Base-by-base conservation (phyloP, 2,888 invertebrate genomes). In the Xestia sexstrigata region DNA sequence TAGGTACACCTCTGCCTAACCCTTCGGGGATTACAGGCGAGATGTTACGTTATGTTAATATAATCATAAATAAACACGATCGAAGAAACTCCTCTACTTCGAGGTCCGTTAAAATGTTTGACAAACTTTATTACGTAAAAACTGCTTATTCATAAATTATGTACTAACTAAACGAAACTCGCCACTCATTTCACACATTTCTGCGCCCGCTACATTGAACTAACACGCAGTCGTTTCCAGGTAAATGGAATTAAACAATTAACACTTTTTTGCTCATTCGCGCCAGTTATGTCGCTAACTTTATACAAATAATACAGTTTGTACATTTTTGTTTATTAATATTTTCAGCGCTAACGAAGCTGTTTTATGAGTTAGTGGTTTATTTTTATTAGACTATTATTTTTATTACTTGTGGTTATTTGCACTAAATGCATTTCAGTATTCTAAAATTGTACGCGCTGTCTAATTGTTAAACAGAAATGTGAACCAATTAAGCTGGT, bases 221-320 rank as follows among this genome's bases (percentile, higher is more conserved):
- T 75, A 79, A 75, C 65, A 60, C 17, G 62, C 67, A 47, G 74
- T 30, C 49, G 45, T 80, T 68, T 55, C n/a, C 58, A 74, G 69
- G 49, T 69, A 60, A 71, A 76, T 74, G 17, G 15, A 77, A 65
- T 78, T 70, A 60, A 66, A 68, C 76, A 83, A 77, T 83, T 86
- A 80, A 73, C 70, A 72, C 70, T 65, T 72, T 68, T 52, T 69
- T 77, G 78, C 78, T 81, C 68, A 82, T 82, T 84, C 68, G 49
- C 65, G 62, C 78, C 73, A 52, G 79, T 71, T 88, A 73, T 69
- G 78, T 75, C 77, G 42, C 74, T 11, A 78, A 81, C 79, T 87
- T 88, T 81, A 76, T 74, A 77, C 65, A 87, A 77, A 60, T 82
- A n/a, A 17, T 26, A 42, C 76, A 35, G 58, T 8, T 58, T 26